Percentiles rank a stretch among this genome's conserved stretches.
Evolutionary conservation across 2,113 vertebrate species (phyloP).

Genomic region (Corvus cornix): DNA sequence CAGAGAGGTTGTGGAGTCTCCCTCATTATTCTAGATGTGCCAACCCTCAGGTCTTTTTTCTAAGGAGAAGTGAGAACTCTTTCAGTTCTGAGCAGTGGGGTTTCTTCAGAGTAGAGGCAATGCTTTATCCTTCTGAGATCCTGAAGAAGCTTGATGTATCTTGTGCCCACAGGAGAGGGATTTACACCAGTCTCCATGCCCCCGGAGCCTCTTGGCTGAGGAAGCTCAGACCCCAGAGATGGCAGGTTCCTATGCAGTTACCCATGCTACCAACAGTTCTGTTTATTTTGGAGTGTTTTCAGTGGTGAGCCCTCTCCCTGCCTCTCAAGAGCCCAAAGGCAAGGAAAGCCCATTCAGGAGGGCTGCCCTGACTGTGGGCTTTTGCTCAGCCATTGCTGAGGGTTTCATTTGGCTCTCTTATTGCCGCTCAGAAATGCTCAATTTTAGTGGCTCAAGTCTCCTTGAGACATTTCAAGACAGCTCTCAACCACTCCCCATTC

Average conservation of each 20-base stretch:
- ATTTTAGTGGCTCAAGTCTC: background rate
- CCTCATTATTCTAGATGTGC: background rate
- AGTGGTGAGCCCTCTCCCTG: background rate
- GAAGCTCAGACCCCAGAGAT: accelerated
- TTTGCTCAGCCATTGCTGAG: background rate
- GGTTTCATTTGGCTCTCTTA: background rate
- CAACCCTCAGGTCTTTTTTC: background rate
- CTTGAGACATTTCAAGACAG: background rate
- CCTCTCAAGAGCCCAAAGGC: background rate
- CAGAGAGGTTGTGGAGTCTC: background rate
- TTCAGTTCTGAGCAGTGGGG: background rate
- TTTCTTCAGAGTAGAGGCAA: background rate
- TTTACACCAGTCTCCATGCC: background rate
- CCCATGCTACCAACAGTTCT: background rate
- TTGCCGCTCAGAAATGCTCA: background rate
- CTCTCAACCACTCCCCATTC: background rate
- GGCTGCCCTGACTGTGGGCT: background rate
- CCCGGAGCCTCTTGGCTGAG: background rate
- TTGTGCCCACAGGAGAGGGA: background rate
- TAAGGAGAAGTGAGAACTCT: background rate
- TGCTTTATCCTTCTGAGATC: background rate
- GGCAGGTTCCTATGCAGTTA: background rate
- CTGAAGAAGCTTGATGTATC: background rate
- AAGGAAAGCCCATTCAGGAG: background rate
- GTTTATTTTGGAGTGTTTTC: background rate